A percentile compares a stretch with the other conserved stretches of the same genome.
phyloP scores from a whole-genome alignment of 2,888 invertebrate species.

The Meloe dianella region DNA sequence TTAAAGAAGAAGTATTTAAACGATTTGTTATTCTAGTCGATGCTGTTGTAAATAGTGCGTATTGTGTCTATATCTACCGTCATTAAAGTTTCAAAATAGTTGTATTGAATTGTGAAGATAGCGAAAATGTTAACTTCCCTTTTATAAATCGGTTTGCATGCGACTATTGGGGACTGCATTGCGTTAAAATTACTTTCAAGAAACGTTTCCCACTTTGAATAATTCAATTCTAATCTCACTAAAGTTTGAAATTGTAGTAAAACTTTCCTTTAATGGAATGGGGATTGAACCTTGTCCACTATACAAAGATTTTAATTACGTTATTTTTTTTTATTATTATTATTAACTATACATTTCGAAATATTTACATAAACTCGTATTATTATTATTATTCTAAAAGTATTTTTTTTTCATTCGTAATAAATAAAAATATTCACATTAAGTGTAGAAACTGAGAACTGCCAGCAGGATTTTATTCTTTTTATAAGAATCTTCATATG shows the following conservation, averaged over 20 bases:
- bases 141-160: not conserved
- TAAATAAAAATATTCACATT: not conserved
- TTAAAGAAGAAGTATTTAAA: too few species aligned
- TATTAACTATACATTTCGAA: not conserved
- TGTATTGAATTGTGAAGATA: not conserved
- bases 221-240: conserved; percentile 2
- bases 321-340: not conserved
- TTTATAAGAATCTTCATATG: not conserved
- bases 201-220: not conserved
- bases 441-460: not conserved
- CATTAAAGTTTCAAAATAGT: not conserved
- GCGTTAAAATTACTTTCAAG: conserved; percentile 3
- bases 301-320: too few species aligned
- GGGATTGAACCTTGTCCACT: not conserved
- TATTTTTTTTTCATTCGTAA: not conserved
- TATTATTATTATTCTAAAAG: too few species aligned
- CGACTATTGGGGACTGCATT: not conserved
- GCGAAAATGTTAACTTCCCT: not conserved
- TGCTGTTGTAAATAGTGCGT: too few species aligned
- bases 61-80: too few species aligned
- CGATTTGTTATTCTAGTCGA: too few species aligned
- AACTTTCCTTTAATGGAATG: conserved; percentile 7
- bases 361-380: not conserved
- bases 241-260: not conserved
- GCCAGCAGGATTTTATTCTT: not conserved